These are phyloP conservation scores for Trissonchulus sp. DNA, from an alignment of 2,888 invertebrate genomes.

Conservation along the genomic window DNA sequence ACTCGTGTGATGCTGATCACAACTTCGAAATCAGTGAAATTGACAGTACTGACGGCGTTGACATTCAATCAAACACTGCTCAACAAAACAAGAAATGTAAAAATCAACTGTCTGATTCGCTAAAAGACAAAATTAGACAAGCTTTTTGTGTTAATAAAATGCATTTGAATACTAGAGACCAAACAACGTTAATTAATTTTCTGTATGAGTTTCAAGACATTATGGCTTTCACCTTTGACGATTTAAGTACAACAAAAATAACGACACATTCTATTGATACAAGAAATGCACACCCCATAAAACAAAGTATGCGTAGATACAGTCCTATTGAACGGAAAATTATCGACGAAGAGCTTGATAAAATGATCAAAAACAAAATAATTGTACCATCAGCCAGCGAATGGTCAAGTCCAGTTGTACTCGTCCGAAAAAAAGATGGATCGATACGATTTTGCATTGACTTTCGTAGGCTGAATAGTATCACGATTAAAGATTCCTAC, in stretches of 20 bases:
- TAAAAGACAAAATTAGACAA: too few relatives aligned
- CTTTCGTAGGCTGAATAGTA: slow-evolving; percentile 37
- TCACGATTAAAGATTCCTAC: slow-evolving; percentile 34
- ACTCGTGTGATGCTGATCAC: too few relatives aligned
- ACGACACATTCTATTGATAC: background rate
- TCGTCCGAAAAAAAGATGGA: slow-evolving; percentile 47
- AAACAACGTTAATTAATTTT: background rate
- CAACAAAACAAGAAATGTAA: too few relatives aligned
- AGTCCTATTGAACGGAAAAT: background rate
- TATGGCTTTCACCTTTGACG: background rate
- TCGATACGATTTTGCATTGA: slow-evolving; percentile 39
- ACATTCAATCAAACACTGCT: too few relatives aligned
- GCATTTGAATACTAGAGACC: too few relatives aligned
- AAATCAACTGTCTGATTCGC: too few relatives aligned
- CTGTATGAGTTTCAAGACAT: background rate
- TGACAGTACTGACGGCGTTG: too few relatives aligned
- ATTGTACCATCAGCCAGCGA: slow-evolving; percentile 42
- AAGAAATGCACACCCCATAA: background rate
- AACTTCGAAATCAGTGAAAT: too few relatives aligned
- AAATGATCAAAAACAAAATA: slow-evolving; percentile 17
- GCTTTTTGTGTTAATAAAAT: too few relatives aligned
- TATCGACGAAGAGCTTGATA: background rate
- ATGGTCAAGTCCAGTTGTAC: slow-evolving; percentile 48
- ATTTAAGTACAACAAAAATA: background rate
- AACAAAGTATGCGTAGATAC: background rate